Evolutionary conservation across 2,797 vertebrate genomes (phyloP), one percentile per base, ranked within the genome.

Genomic region (Urosaurus nigricauda): DNA sequence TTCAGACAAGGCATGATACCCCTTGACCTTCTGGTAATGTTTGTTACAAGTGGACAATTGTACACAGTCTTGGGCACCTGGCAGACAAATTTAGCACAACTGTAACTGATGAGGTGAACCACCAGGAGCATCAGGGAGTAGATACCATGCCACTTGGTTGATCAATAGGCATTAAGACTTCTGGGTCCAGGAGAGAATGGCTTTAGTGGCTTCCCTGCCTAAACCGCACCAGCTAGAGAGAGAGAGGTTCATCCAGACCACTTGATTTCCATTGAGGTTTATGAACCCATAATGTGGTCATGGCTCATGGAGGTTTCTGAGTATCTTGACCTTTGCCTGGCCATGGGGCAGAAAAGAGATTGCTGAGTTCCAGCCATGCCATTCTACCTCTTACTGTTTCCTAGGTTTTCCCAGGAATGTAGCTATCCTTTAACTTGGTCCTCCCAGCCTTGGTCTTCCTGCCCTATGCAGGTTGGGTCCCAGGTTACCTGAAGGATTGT

Each of bases 131-230:
- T 51, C 19, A 14, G 32, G 21, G 51, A 56, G 51, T 58, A 47
- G 73, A 68, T 11, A 32, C 35, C 40, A 9, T 63, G 63, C 80
- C 40, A 51, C 32, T 56, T 51, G 5, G 26, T 71, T 53, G 80
- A 90, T 90, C 90, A 0, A 83, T 78, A 78, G 88, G 32, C 79
- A 47, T 86, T 70, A 53, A 91, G 90, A 43, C 5, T n/a, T 4
- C 24, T 8, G 53, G 80, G 63, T 35, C 79, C 73, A 0, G 63
- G 79, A 91, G 81, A 70, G 0, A 12, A 77, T 84, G 21, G 32
- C 0, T 0, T 71, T 82, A 83, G 92, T 63, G 91, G 91, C 91
- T 90, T 84, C 0, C 0, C 40, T 0, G 0, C 63, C 8, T 2
- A 89, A 88, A 88, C 87, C 43, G 0, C 84, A 88, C 24, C 0